Percentiles rank a stretch among this genome's conserved stretches.
phyloP scores from a whole-genome alignment of 2,888 invertebrate species.

The Cancer borealis region DNA sequence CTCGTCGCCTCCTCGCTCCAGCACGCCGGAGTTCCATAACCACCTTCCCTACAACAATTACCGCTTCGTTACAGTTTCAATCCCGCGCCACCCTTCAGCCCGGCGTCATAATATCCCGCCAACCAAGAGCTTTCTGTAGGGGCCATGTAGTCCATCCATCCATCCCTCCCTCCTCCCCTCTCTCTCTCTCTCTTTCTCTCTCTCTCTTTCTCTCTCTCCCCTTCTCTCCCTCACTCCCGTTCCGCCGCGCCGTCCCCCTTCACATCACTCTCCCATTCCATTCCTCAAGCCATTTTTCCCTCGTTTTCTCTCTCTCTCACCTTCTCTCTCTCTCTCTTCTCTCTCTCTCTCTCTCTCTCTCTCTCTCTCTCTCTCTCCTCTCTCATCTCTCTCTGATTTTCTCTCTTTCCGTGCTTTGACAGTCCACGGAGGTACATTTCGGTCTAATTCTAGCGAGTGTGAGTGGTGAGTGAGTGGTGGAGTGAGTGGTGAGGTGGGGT shows the following conservation, averaged over 20 bases:
- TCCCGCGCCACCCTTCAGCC: not conserved
- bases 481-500: too few species aligned
- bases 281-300: too few species aligned
- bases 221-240: not conserved
- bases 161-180: not conserved
- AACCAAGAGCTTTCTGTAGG: slow-evolving; percentile 5
- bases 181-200: not conserved
- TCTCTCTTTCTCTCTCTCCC: not conserved
- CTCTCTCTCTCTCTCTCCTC: not conserved
- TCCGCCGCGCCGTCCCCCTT: not conserved
- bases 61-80: slow-evolving; percentile 50
- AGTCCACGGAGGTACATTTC: too few species aligned
- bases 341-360: not conserved
- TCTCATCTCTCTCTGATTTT: too few species aligned
- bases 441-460: too few species aligned
- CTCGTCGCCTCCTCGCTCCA: slow-evolving; percentile 9
- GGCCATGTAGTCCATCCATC: not conserved
- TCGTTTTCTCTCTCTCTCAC: too few species aligned
- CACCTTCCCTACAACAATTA: slow-evolving; percentile 48
- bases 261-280: too few species aligned
- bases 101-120: not conserved
- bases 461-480: too few species aligned
- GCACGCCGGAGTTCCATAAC: slow-evolving; percentile 25
- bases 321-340: too few species aligned
- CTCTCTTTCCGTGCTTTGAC: too few species aligned